Base-by-base conservation (phyloP, 2,888 invertebrate genomes). In the Prenolepis imparis region DNA sequence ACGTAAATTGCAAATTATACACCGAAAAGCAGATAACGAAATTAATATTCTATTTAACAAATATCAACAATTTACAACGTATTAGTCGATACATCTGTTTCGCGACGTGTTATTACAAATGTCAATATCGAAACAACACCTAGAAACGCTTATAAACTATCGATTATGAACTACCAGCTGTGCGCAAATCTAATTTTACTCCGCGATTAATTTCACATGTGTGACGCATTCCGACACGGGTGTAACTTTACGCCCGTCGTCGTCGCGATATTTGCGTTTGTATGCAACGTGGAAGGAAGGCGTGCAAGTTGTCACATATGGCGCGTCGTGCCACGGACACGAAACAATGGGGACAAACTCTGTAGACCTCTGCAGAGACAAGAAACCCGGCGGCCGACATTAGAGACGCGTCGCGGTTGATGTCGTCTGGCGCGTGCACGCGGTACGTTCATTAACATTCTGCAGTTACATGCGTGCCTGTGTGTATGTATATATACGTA, bases 371-470 rank as follows among this genome's bases (percentile, higher is more conserved):
- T 67, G 52, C 61, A 44, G 57, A 61, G 84, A 84, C 86, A 86
- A 89, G 90, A 84, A 90, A 85, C 84, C 82, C 39, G 75, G 57
- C 78, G 55, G 52, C 70, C 84, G 84, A 86, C 89, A 85, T 88
- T 83, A 84, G 86, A 84, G 73, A 77, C 86, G 87, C 86, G 85
- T 89, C 89, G 86, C 73, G 74, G 70, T 73, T 86, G 73, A 82
- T 89, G 87, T 86, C 82, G 88, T 85, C 87, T 87, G 85, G 86
- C 84, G 67, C 77, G 67, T 70, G 68, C 82, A 36, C 81, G 63
- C 74, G 82, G 68, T 48, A 48, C 21, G 41, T 86, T 89, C 87
- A 83, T 89, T 88, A 87, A 84, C 86, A 72, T 61, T 36, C 52
- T 36, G 72, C 78, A 59, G 75, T 55, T 36, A 68, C 55, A 55